Evolutionary conservation across 1,140 invertebrate genomes (phyloP).

Genomic region (Patella vulgata): DNA sequence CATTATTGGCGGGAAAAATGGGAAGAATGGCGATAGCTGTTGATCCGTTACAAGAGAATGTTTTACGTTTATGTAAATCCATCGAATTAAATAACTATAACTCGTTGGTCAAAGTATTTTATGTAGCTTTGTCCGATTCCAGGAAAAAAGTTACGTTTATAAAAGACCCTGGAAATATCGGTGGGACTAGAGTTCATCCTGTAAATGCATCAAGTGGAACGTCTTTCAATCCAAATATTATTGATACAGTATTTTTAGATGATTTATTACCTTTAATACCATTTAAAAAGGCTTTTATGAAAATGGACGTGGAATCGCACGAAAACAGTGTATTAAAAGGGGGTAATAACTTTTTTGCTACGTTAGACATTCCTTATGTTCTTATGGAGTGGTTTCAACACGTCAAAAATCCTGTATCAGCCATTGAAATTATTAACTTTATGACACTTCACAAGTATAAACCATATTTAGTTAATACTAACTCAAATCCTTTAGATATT

Average conservation of each 20-base stretch:
- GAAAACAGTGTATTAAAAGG: constrained; percentile 44
- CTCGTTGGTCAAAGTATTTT: constrained; percentile 37
- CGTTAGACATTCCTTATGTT: constrained; percentile 40
- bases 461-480: background rate
- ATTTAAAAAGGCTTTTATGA: constrained; percentile 27
- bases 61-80: constrained; percentile 39
- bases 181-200: constrained; percentile 30
- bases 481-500: background rate
- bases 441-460: background rate
- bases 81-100: constrained; percentile 27
- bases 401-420: constrained; percentile 10
- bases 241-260: constrained; percentile 31
- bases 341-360: constrained; percentile 36
- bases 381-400: constrained; percentile 57
- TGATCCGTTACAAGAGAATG: constrained; percentile 42
- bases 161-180: constrained; percentile 42
- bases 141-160: constrained; percentile 31
- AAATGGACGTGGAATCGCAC: constrained; percentile 49
- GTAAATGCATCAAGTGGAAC: background rate
- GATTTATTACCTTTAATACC: constrained; percentile 39
- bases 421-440: background rate
- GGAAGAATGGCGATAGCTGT: constrained; percentile 49
- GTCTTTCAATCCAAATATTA: background rate
- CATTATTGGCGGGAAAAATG: constrained; percentile 42
- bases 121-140: constrained; percentile 45